Base-by-base conservation (phyloP, 1,140 invertebrate species). In the Lethrus apterus region DNA sequence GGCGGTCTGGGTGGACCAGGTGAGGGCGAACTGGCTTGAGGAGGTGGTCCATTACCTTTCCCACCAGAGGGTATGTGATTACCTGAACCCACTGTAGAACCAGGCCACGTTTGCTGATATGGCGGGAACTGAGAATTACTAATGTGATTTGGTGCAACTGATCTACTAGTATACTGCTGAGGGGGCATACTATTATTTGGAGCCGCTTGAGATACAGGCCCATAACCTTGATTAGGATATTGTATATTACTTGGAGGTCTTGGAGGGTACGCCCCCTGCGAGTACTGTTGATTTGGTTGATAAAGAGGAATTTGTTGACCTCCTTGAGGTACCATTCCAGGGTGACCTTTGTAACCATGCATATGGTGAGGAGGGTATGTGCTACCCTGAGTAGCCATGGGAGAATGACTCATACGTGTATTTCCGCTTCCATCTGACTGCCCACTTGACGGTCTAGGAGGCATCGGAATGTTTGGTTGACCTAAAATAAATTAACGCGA, bases 391-490 rank as follows among this genome's bases (percentile, higher is more conserved):
- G 62, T 77, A 55, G 79, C 77, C 77, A 84, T 82, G 56, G 83
- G 80, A 62, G 84, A 83, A 59, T 87, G 81, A 67, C 76, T 83
- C 73, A 83, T 78, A 43, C 80, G 70, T 52, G 74, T 72, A 64
- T 77, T 79, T 63, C 76, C 80, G 71, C 77, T 79, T 69, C 79
- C 80, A 72, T 89, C 86, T 56, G 88, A 85, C 67, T 91, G 84
- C 69, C 88, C 86, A 65, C 89, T 92, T 55, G 89, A 85, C 64
- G 90, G 89, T 59, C 90, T 79, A 59, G 87, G 87, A 67, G 87
- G 87, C 84, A 90, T 89, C 68, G 86, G 83, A 82, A 90, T 83
- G 78, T 85, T 89, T 77, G 83, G 84, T 70, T 88, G 86, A 64
- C 86, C 86, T 89, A 69, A n/a, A 71, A 69, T 4, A n/a, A n/a